Percentiles rank a stretch among this genome's conserved stretches.
Conservation (phyloP, 2,113 vertebrate genomes). For the Stercorarius parasiticus region DNA sequence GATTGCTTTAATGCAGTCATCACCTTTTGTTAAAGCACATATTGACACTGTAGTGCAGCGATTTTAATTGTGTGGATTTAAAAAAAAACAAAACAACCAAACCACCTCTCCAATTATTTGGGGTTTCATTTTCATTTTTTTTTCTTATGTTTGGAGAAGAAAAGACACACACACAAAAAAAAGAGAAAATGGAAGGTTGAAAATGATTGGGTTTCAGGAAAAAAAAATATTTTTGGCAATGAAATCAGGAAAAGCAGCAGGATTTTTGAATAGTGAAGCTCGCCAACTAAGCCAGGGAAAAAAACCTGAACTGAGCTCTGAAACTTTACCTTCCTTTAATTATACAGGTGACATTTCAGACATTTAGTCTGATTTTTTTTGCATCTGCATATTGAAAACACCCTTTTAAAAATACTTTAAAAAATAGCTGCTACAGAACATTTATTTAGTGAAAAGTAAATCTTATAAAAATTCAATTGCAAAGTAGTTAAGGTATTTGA, state of each 20-base stretch:
- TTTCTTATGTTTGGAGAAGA: background rate
- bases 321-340: constrained; percentile 68
- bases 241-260: background rate
- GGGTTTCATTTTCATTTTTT: constrained; percentile 6
- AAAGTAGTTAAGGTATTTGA: constrained; percentile 83
- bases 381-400: constrained; percentile 64
- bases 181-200: background rate
- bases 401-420: constrained; percentile 42
- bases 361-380: constrained; percentile 31
- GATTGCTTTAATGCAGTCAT: background rate
- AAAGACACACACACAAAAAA: background rate
- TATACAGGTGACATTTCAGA: constrained; percentile 66
- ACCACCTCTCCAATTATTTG: background rate
- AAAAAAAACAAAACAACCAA: background rate
- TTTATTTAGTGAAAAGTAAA: constrained; percentile 74
- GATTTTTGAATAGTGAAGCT: background rate
- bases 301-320: background rate
- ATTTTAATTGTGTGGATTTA: background rate
- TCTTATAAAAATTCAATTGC: constrained; percentile 82
- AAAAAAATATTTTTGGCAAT: background rate
- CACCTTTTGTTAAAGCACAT: background rate
- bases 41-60: background rate
- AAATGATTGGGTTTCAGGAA: background rate
- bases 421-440: constrained; percentile 50
- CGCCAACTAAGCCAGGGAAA: background rate